Evolutionary conservation across 1,140 invertebrate genomes (phyloP).

Genomic region (Spodoptera litura): DNA sequence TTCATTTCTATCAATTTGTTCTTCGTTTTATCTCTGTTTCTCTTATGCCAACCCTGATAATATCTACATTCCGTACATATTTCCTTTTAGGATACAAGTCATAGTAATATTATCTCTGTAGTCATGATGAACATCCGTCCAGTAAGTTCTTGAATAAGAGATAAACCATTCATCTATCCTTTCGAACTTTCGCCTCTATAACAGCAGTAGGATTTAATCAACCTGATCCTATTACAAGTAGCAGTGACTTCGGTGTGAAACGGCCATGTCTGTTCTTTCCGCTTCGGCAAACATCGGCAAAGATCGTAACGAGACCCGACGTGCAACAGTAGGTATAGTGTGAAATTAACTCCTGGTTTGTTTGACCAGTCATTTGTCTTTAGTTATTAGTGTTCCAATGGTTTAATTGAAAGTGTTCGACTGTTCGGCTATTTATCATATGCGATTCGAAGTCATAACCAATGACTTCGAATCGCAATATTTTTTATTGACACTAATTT

Average conservation of each 20-base stretch:
- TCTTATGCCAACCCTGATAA: too few species aligned
- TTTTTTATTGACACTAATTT: neutral
- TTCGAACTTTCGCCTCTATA: too few species aligned
- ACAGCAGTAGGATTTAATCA: too few species aligned
- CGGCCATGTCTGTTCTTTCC: constrained; percentile 5
- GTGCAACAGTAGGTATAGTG: constrained; percentile 4
- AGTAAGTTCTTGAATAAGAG: too few species aligned
- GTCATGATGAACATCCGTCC: too few species aligned
- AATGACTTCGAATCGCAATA: neutral
- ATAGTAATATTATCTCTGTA: too few species aligned
- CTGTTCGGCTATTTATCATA: neutral
- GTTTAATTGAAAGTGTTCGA: neutral
- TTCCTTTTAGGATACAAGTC: too few species aligned
- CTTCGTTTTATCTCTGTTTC: neutral
- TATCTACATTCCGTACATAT: too few species aligned
- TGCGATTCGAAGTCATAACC: too few species aligned
- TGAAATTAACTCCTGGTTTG: constrained; percentile 24
- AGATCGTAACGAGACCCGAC: constrained; percentile 8
- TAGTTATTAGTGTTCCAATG: constrained; percentile 5
- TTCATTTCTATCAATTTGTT: neutral
- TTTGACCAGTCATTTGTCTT: constrained; percentile 41
- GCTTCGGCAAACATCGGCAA: constrained; percentile 19
- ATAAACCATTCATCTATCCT: too few species aligned
- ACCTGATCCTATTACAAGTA: neutral
- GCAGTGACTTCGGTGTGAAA: constrained; percentile 28